Percentiles rank a stretch among this genome's conserved stretches.
phyloP scores from a whole-genome alignment of 2,888 invertebrate genomes.

The Nomada hirtipes region DNA sequence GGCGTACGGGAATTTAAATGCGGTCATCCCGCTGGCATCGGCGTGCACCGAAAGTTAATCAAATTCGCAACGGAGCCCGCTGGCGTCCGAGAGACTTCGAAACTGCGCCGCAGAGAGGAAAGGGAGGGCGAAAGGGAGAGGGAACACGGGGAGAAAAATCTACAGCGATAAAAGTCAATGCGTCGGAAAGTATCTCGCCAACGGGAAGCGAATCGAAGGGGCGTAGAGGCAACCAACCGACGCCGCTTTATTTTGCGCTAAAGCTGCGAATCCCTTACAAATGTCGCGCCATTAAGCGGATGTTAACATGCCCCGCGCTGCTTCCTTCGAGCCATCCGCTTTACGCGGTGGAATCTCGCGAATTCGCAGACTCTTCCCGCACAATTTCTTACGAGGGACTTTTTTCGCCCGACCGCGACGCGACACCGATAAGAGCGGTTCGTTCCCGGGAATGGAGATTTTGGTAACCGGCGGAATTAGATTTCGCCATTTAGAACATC shows the following conservation, averaged over 20 bases:
- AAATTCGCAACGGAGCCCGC: conserved; percentile 1
- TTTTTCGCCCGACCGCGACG: background rate
- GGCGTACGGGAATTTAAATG: conserved; percentile 19
- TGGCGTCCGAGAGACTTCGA: background rate
- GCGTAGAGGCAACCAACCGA: conserved; percentile 16
- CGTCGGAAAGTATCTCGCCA: conserved; percentile 47
- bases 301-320: conserved; percentile 56
- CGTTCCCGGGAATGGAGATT: no score
- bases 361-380: background rate
- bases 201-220: conserved; percentile 16
- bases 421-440: no score
- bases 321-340: conserved; percentile 5
- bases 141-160: conserved; percentile 39
- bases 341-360: background rate
- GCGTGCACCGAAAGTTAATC: conserved; percentile 8
- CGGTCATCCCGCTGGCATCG: background rate
- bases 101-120: background rate
- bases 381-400: background rate
- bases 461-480: background rate
- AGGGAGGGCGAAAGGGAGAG: background rate
- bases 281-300: conserved; percentile 60
- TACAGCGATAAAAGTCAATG: conserved; percentile 52
- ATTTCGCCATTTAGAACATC: background rate
- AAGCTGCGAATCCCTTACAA: conserved; percentile 50
- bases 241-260: conserved; percentile 46